Evolutionary conservation across 1,140 invertebrate species (phyloP), one percentile per base, ranked within the genome.

Genomic region (Philotrypesis tridentata): DNA sequence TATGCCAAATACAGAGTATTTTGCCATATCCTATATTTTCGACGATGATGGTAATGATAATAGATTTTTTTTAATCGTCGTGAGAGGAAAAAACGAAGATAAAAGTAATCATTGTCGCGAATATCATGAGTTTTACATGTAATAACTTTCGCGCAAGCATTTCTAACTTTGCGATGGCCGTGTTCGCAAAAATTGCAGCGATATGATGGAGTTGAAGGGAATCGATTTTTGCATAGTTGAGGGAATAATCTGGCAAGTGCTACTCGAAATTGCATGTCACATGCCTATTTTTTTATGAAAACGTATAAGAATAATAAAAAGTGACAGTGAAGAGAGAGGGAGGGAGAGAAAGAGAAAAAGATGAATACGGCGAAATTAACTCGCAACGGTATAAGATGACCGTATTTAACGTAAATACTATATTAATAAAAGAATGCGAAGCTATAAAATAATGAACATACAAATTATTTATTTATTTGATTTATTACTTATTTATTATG

Each of bases 391-490:
- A 82, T 68, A 79, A 76, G 67, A 55, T 43, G 48, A 25, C 55
- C 80, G 87, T 89, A 88, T 88, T 89, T 91, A 75, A 76, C 89
- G 86, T 89, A 88, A 89, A 90, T 89, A 87, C 86, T 90, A 89
- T 89, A 89, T 87, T 85, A 87, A 87, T 87, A 84, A 86, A 85
- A 63, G 31, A 88, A 85, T 83, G 85, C 90, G 88, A 90, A 89
- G 87, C 87, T 87, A 91, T 81, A 76, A 76, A 78, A 73, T 87
- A 87, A 87, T 87, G 85, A 90, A 89, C 85, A 88, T 87, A 87
- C 86, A 90, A 91, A 91, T 89, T 91, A 91, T 91, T 92, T 92
- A 91, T 91, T 92, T 92, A 91, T 91, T 92, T 91, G 88, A 90
- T 87, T 90, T 91, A 89, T 91, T 89, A 89, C 90, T 91, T 91